Evolutionary conservation across 2,113 vertebrate species (phyloP), one percentile per base, ranked within the genome.

Genomic region (Heterochromis multidens): DNA sequence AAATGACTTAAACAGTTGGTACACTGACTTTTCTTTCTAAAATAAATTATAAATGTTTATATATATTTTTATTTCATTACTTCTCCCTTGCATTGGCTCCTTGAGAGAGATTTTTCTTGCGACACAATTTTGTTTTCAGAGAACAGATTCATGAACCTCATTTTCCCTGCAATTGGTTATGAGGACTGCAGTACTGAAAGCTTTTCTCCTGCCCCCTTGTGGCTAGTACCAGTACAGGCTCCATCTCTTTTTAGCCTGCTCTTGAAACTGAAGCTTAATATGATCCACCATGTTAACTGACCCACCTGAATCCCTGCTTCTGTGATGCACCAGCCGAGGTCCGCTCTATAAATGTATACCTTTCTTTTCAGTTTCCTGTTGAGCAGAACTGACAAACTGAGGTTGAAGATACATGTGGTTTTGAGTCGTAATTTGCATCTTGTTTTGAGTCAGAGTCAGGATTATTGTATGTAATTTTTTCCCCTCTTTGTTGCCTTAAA

Each of bases 401-500:
- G 60, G 70, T 80, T 57, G 77, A 40, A 79, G 35, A 43, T 80
- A 19, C 7, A 10, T 62, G 29, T 52, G 14, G 72, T 72, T 81
- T 72, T 70, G 33, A 49, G 17, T 14, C 46, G 9, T 25, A 23
- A 37, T 23, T 82, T 27, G 52, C 27, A 5, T 85, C 27, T 11
- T 83, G 2, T 79, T 62, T 79, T 29, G 11, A n/a, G 37, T 37
- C 10, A 57, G 49, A 9, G 7, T 72, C 58, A 16, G 67, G 56
- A 59, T 70, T 25, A 77, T 13, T 70, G 19, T 29, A 56, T 65
- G 16, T 43, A 13, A 3, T 79, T 89, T 78, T 82, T 59, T 29
- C 33, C 56, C 31, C 16, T 57, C 33, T 90, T 49, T 86, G 77
- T 85, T 88, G 87, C 89, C 92, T 92, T 91, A 90, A 93, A 12